A percentile compares a stretch with the other conserved stretches of the same genome.
phyloP scores from a whole-genome alignment of 2,797 vertebrate genomes.

The Cynopterus sphinx region DNA sequence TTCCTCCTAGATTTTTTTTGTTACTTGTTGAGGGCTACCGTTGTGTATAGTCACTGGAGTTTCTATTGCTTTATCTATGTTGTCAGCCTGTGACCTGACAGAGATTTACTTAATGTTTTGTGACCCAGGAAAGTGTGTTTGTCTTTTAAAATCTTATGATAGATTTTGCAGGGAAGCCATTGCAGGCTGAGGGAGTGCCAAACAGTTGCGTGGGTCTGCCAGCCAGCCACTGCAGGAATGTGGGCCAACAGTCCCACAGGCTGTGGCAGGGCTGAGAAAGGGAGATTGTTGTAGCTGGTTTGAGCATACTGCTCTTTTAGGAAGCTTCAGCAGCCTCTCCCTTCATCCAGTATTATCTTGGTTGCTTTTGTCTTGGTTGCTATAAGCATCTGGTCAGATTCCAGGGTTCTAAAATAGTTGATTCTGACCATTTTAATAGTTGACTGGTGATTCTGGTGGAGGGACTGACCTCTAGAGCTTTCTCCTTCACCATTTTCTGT shows the following conservation, averaged over 20 bases:
- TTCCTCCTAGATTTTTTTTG: background rate
- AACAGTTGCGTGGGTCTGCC: background rate
- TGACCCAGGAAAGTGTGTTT: background rate
- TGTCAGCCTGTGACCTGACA: background rate
- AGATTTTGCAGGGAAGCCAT: background rate
- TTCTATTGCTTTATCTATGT: background rate
- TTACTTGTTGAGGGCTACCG: background rate
- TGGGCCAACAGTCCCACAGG: background rate
- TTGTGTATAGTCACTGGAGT: background rate
- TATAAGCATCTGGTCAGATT: background rate
- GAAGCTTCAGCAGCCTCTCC: background rate
- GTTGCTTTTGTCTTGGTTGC: background rate
- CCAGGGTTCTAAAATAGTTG: background rate
- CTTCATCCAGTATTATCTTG: background rate
- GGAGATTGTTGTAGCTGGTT: background rate
- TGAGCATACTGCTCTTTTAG: background rate
- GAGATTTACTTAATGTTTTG: background rate
- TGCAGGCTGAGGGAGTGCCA: background rate
- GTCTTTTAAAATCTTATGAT: background rate
- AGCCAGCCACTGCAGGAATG: background rate
- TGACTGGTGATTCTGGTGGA: background rate
- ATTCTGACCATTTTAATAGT: background rate
- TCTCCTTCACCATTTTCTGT: background rate
- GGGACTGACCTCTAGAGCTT: background rate
- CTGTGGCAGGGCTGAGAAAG: background rate